Conservation (phyloP, 1,140 invertebrate species). For the Charaxes varanes region DNA sequence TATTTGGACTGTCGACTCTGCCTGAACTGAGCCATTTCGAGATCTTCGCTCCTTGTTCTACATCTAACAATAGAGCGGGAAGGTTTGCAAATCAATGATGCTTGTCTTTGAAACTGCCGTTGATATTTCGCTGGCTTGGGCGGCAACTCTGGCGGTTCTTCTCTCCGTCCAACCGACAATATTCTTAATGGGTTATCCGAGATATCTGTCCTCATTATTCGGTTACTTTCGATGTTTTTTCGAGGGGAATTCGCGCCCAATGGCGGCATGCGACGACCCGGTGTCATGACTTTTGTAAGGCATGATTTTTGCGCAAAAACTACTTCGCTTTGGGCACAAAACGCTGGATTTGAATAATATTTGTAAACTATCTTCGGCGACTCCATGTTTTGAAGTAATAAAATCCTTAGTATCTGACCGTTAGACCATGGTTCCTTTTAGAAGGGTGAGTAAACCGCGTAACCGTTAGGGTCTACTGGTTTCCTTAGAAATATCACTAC, state of each 20-base stretch:
- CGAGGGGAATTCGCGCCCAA: constrained; percentile 58
- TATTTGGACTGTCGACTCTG: constrained; percentile 17
- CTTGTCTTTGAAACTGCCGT: constrained; percentile 50
- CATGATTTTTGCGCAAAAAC: constrained; percentile 65
- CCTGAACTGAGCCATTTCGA: constrained; percentile 64
- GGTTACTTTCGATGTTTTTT: constrained; percentile 39
- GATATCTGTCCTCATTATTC: constrained; percentile 66
- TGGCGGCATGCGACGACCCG: constrained; percentile 50
- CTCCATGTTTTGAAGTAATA: constrained; percentile 54
- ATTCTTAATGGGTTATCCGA: constrained; percentile 69
- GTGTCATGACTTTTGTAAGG: constrained; percentile 45
- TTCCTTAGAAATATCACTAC: constrained; percentile 12
- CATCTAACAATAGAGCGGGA: constrained; percentile 38
- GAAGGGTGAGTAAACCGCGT: constrained; percentile 37
- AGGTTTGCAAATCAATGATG: constrained; percentile 53
- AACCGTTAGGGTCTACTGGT: constrained; percentile 36
- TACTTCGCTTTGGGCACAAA: constrained; percentile 84
- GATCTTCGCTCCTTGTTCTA: constrained; percentile 55
- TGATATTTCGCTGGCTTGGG: constrained; percentile 59
- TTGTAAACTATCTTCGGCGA: constrained; percentile 72
- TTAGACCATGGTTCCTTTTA: constrained; percentile 39
- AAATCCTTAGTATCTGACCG: constrained; percentile 26
- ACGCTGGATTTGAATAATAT: constrained; percentile 84
- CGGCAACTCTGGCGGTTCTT: constrained; percentile 60
- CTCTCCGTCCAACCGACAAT: constrained; percentile 37